A percentile compares a stretch with the other conserved stretches of the same genome.
These are phyloP conservation scores for Rhynchotus rufescens DNA, from an alignment of 2,797 vertebrate genomes.

Conservation along the genomic window DNA sequence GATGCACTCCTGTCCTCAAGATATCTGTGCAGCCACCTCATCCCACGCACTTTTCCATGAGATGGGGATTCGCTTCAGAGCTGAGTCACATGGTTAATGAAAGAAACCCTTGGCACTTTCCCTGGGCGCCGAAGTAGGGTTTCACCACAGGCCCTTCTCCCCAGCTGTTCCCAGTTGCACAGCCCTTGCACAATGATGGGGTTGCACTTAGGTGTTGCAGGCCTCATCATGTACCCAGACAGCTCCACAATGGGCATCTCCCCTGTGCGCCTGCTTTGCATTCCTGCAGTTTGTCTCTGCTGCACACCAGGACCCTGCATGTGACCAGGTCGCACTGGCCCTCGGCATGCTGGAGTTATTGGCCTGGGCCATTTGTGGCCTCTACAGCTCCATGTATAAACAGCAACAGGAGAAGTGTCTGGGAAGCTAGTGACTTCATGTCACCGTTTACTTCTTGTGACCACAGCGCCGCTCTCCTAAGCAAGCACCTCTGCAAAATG, in stretches of 20 bases:
- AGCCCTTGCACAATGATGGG: neutral
- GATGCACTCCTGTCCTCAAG: neutral
- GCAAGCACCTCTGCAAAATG: slow-evolving; percentile 50
- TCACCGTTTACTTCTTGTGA: neutral
- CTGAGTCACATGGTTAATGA: slow-evolving; percentile 28
- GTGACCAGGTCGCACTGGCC: neutral
- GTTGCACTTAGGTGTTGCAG: neutral
- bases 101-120: neutral
- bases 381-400: slow-evolving; percentile 40
- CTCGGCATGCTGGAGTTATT: slow-evolving; percentile 44
- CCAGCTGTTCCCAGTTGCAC: neutral
- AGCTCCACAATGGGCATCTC: neutral
- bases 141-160: neutral
- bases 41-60: neutral
- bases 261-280: neutral
- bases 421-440: slow-evolving; percentile 6
- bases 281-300: neutral
- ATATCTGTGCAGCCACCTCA: neutral
- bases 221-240: neutral
- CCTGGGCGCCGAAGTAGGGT: neutral
- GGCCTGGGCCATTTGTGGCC: slow-evolving; percentile 19
- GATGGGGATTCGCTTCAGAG: neutral
- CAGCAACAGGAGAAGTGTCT: neutral
- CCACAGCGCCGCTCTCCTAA: neutral
- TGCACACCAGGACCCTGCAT: neutral